Evolutionary conservation across 2,888 invertebrate species (phyloP).

Genomic region (Synanthedon tipuliformis): DNA sequence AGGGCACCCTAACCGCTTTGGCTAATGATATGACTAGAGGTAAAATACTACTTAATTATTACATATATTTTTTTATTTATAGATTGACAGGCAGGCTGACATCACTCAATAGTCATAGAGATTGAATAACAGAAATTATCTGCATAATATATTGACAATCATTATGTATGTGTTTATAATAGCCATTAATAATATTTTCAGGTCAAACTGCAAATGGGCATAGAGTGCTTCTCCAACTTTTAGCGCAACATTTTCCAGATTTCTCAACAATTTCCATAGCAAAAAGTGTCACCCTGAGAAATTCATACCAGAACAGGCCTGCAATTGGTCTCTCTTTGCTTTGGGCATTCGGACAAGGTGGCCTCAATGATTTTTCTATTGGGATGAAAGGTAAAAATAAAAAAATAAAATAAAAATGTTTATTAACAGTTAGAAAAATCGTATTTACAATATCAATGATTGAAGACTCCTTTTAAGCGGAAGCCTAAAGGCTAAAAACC

Average conservation of each 20-base stretch:
- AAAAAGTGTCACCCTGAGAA: slow-evolving; percentile 74
- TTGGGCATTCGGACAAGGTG: slow-evolving; percentile 83
- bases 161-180: too few relatives aligned
- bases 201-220: slow-evolving; percentile 74
- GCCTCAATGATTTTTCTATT: slow-evolving; percentile 71
- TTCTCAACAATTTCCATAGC: slow-evolving; percentile 71
- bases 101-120: too few relatives aligned
- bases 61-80: neutral
- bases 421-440: too few relatives aligned
- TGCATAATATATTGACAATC: too few relatives aligned
- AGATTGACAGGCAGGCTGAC: too few relatives aligned
- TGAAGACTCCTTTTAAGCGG: too few relatives aligned
- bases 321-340: slow-evolving; percentile 78
- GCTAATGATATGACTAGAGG: slow-evolving; percentile 80
- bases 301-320: slow-evolving; percentile 82
- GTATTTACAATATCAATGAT: too few relatives aligned
- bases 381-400: slow-evolving; percentile 79
- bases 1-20: slow-evolving; percentile 76
- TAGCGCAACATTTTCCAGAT: slow-evolving; percentile 75
- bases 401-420: too few relatives aligned
- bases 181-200: slow-evolving; percentile 13
- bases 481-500: too few relatives aligned
- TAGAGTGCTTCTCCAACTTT: slow-evolving; percentile 77
- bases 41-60: slow-evolving; percentile 12
- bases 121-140: too few relatives aligned